Conservation (phyloP, 2,888 invertebrate genomes). For the Heliconius erato region DNA sequence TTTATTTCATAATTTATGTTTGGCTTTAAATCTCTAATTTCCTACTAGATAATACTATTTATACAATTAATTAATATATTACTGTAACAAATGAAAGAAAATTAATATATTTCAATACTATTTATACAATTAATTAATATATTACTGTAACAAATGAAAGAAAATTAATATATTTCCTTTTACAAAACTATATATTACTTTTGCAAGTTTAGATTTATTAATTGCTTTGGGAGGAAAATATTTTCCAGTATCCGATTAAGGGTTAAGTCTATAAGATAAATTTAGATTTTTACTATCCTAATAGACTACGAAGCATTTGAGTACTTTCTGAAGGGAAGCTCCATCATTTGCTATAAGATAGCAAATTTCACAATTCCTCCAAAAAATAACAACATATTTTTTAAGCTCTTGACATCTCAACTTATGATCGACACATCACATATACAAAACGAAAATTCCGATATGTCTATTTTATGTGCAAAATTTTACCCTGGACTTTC, state of each 20-base stretch:
- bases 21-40: not conserved
- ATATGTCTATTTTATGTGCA: conserved; percentile 50
- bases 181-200: not conserved
- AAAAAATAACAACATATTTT: conserved; percentile 54
- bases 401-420: conserved; percentile 53
- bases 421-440: conserved; percentile 42
- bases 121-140: not conserved
- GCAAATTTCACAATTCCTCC: conserved; percentile 49
- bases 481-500: conserved; percentile 47
- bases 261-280: conserved; percentile 49
- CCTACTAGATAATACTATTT: not conserved
- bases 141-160: not conserved
- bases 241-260: not conserved
- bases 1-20: not conserved
- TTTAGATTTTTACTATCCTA: conserved; percentile 29
- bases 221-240: not conserved
- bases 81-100: not conserved
- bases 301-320: conserved; percentile 60
- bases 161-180: not conserved
- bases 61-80: not conserved
- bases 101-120: not conserved
- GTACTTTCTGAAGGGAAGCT: conserved; percentile 52
- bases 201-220: not conserved
- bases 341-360: conserved; percentile 50
- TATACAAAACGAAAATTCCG: conserved; percentile 43